Conservation (phyloP, 2,797 vertebrate genomes). For the Melanotaenia boesemani region DNA sequence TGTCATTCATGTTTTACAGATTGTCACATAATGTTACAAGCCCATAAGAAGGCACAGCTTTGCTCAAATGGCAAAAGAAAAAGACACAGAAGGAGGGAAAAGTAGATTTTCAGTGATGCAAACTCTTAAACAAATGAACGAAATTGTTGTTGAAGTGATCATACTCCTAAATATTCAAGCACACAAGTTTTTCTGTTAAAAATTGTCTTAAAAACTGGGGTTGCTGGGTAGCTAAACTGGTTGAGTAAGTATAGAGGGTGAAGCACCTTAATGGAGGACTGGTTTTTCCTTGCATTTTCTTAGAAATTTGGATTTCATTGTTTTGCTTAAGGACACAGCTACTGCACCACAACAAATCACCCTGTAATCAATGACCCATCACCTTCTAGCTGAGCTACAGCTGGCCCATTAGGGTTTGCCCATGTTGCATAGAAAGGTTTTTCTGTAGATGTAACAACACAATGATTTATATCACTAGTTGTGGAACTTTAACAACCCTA, state of each 20-base stretch:
- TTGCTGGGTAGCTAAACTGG: too few species aligned
- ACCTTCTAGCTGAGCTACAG: slow-evolving; percentile 8
- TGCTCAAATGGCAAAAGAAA: background rate
- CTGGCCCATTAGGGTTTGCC: slow-evolving; percentile 1
- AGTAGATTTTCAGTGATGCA: too few species aligned
- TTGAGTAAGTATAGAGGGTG: too few species aligned
- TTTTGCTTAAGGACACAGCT: slow-evolving; percentile 13
- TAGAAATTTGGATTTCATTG: slow-evolving; percentile 1
- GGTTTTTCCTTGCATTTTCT: background rate
- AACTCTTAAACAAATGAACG: too few species aligned
- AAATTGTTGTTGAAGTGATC: too few species aligned
- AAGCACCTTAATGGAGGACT: background rate
- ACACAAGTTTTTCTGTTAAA: too few species aligned
- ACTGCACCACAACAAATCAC: slow-evolving; percentile 11
- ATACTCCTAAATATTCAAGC: too few species aligned
- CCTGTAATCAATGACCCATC: slow-evolving; percentile 17
- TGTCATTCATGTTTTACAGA: slow-evolving; percentile 32
- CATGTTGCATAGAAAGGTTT: slow-evolving; percentile 3
- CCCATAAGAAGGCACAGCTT: slow-evolving; percentile 10
- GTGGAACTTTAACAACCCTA: background rate
- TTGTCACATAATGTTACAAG: slow-evolving; percentile 31
- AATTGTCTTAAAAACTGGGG: too few species aligned
- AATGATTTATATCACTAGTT: background rate
- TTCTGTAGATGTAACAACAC: slow-evolving; percentile 12
- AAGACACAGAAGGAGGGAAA: background rate